Evolutionary conservation across 2,797 vertebrate genomes (phyloP).

Genomic region (Macroramphosus scolopax): DNA sequence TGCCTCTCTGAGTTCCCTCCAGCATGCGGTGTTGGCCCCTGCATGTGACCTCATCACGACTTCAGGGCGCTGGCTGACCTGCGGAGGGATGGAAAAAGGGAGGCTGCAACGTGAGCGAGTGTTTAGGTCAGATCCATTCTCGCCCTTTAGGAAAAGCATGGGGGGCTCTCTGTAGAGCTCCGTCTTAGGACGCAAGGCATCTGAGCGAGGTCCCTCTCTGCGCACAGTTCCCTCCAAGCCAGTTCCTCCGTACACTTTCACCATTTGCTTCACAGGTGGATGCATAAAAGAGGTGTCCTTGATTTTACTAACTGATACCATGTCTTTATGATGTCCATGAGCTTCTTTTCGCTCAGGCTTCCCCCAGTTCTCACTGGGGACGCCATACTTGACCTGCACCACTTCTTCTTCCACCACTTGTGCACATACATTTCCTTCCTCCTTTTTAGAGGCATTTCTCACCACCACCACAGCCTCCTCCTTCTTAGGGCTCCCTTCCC

Average conservation of each 20-base stretch:
- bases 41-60: slow-evolving; percentile 71
- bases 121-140: slow-evolving; percentile 65
- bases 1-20: slow-evolving; percentile 73
- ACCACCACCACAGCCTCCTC: slow-evolving; percentile 50
- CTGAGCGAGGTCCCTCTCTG: slow-evolving; percentile 68
- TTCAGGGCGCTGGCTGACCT: slow-evolving; percentile 66
- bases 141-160: slow-evolving; percentile 64
- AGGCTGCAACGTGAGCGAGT: slow-evolving; percentile 66
- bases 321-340: slow-evolving; percentile 52
- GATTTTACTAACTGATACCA: slow-evolving; percentile 31
- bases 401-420: slow-evolving; percentile 54
- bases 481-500: slow-evolving; percentile 64
- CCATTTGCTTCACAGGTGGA: slow-evolving; percentile 55
- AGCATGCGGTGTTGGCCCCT: slow-evolving; percentile 57
- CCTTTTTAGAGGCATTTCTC: slow-evolving; percentile 41
- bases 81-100: slow-evolving; percentile 63
- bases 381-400: slow-evolving; percentile 51
- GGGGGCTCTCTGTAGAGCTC: slow-evolving; percentile 74
- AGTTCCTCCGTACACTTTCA: slow-evolving; percentile 61
- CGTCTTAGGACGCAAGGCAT: slow-evolving; percentile 66
- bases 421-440: slow-evolving; percentile 33
- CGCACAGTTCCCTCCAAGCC: slow-evolving; percentile 57
- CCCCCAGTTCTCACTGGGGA: slow-evolving; percentile 44
- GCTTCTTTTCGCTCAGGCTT: slow-evolving; percentile 51
- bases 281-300: slow-evolving; percentile 58